Percentiles rank a stretch among this genome's conserved stretches.
phyloP scores from a whole-genome alignment of 1,140 invertebrate genomes.

The Riptortus pedestris region DNA sequence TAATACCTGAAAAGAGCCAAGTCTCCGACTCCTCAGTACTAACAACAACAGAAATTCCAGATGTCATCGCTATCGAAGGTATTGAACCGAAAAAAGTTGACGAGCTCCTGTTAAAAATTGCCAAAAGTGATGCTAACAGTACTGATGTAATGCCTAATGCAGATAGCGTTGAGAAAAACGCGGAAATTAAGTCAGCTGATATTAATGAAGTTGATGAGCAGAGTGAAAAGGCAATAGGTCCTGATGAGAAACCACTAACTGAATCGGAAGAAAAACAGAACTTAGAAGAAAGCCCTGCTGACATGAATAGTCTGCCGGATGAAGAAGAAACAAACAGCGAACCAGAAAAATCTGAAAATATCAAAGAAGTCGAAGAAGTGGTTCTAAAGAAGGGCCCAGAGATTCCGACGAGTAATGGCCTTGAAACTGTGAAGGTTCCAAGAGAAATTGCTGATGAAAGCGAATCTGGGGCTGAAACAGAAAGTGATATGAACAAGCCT shows the following conservation, averaged over 20 bases:
- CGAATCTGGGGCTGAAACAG: too few species aligned
- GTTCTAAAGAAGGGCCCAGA: neutral
- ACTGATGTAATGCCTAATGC: neutral
- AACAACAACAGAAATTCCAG: neutral
- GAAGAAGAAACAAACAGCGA: neutral
- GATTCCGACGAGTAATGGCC: neutral
- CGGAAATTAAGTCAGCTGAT: neutral
- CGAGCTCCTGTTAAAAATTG: neutral
- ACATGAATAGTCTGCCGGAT: too few species aligned
- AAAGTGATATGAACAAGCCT: too few species aligned
- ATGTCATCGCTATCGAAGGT: neutral
- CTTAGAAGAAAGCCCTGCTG: too few species aligned
- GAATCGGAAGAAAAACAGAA: too few species aligned
- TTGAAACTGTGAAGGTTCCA: neutral
- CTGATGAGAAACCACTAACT: neutral
- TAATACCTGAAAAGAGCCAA: too few species aligned
- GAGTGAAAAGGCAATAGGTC: neutral
- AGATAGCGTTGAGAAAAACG: neutral
- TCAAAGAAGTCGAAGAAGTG: neutral
- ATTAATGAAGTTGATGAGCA: neutral
- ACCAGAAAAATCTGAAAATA: neutral
- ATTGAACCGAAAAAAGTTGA: neutral
- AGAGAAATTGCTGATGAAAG: neutral
- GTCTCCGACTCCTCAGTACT: too few species aligned
- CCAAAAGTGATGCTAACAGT: neutral